Base-by-base conservation (phyloP, 1,140 invertebrate genomes). In the Potamilus streckersoni region DNA sequence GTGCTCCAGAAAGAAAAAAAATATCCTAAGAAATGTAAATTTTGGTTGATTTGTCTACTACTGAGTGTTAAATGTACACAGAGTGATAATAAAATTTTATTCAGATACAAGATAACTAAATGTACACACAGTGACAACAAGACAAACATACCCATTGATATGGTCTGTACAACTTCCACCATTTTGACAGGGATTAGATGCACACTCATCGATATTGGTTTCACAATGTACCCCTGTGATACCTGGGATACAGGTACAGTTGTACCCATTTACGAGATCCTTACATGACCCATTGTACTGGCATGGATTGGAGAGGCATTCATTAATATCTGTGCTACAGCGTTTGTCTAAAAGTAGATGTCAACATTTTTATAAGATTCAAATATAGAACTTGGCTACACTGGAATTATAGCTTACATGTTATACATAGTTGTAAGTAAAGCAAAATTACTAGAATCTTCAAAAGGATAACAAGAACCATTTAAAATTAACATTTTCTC, bases 261-360 rank as follows among this genome's bases (percentile, higher is more conserved):
- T 71, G 74, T 82, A 85, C 58, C 73, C 67, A 66, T 83, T 81
- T 27, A 82, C 71, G 0, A 60, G 31, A 69, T 86, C 82, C 2
- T 16, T 59, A 74, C 86, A 87, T 20, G 82, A 82, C 12, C 83
- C 80, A 60, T 83, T 83, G 69, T 86, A 69, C 63, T 80, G 71
- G 69, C 85, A 86, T 14, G 84, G 84, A 19, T 59, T 14, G 0
- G 75, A 73, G 14, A 57, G 70, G 76, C 85, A 88, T 27, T 87
- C 84, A 71, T 86, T 75, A 23, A 85, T 85, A 64, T 87, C 73
- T 17, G 69, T 73, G 55, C 82, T 63, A 74, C 86, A 88, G 61
- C 73, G 61, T 14, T 56, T 56, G 58, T 83, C 86, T 80, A 76
- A 31, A 68, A 71, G 55, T 31, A 74, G 69, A 20, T 67, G 31